Base-by-base conservation (phyloP, 2,113 vertebrate species). In the Amphilophus citrinellus region DNA sequence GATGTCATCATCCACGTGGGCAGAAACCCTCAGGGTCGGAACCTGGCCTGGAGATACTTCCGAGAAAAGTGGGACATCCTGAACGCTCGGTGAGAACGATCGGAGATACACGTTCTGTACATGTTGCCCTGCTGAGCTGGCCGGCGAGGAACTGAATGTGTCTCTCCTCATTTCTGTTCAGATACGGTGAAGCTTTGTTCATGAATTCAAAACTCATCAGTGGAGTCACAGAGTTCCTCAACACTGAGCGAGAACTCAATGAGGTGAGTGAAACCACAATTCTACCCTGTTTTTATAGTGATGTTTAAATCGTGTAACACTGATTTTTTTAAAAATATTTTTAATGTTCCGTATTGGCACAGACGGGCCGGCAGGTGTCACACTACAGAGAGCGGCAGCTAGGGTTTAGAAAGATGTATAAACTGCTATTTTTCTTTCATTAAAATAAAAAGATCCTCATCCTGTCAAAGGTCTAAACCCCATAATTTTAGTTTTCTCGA, bases 151-250 rank as follows among this genome's bases (percentile, higher is more conserved):
- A 17, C 62, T 39, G 3, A 63, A 56, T 1, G 1, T 50, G 8
- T 5, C 20, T 79, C 42, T 8, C 7, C 10, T 75, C 56, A 3
- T 88, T 4, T 84, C 6, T 32, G 7, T 71, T 58, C 88, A 99
- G 98, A 42, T 99, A 99, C 0, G 98, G 98, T n/a, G 98, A 99
- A 94, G 98, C 98, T 6, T 92, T 99, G 91, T 99, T 99, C 95
- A 98, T 99, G 97, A 99, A 98, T 93, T 99, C 98, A 0, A 99
- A 97, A 91, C 97, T 99, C 92, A 98, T 99, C 94, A 97, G 97
- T 60, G 98, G 98, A 63, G 98, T 99, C 84, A 99, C 98, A 3
- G 98, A 99, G 95, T 99, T 98, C 94, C 97, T 99, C 71, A 99
- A 98, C 94, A 98, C 98, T 0, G 97, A 99, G 91, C 94, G 84